Conservation (phyloP, 37 sponge, comb jelly and placozoan species). For the Cliona cf. orientalis region DNA sequence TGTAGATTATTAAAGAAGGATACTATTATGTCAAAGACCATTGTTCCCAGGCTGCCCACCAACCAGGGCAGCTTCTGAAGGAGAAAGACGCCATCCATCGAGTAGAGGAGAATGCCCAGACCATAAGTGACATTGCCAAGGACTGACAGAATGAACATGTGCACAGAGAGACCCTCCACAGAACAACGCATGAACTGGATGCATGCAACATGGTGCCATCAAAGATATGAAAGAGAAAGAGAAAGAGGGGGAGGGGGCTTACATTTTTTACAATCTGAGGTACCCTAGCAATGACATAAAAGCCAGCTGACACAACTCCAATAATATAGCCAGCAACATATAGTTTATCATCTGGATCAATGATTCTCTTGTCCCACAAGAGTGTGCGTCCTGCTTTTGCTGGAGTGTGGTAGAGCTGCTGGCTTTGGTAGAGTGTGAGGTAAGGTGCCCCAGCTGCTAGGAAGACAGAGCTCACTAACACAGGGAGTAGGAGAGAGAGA, state of each 20-base stretch:
- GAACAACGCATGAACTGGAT: constrained; percentile 60
- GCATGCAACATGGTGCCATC: not conserved
- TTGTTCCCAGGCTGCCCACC: constrained; percentile 63
- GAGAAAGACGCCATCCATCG: constrained; percentile 46
- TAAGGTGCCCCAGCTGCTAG: not conserved
- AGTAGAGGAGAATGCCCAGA: constrained; percentile 62
- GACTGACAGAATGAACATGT: constrained; percentile 60
- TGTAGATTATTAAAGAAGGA: too few species aligned
- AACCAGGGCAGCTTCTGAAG: constrained; percentile 71
- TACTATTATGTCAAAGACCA: constrained; percentile 66
- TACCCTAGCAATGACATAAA: constrained; percentile 51
- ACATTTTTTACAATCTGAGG: constrained; percentile 78
- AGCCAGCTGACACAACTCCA: constrained; percentile 58
- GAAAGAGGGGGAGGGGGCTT: not conserved
- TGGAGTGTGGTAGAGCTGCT: too few species aligned
- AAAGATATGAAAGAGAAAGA: constrained; percentile 1
- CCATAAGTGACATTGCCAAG: constrained; percentile 71
- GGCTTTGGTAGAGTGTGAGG: too few species aligned
- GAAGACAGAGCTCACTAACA: not conserved
- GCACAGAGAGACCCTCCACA: constrained; percentile 62
- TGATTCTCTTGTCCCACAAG: too few species aligned
- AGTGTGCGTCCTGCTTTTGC: too few species aligned
- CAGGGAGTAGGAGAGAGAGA: not conserved
- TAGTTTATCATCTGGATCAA: too few species aligned
- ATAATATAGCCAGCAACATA: constrained; percentile 71